A percentile compares a stretch with the other conserved stretches of the same genome.
Evolutionary conservation across 2,888 invertebrate genomes (phyloP).

Genomic region (Cantharis rufa): DNA sequence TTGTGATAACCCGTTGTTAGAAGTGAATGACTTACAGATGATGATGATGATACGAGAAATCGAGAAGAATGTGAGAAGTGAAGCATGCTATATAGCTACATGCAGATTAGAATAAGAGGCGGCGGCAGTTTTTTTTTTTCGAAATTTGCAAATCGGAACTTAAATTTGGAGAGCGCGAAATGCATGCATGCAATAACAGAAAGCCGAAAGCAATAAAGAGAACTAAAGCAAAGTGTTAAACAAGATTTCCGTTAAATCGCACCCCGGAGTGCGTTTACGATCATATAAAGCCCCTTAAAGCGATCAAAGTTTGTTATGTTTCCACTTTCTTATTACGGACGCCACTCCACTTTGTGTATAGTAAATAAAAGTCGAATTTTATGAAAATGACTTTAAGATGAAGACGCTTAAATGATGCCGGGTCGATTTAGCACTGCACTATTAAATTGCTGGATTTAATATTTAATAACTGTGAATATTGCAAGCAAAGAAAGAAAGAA

Average conservation of each 20-base stretch:
- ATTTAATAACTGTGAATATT: neutral
- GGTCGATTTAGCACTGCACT: neutral
- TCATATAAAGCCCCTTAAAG: constrained; percentile 34
- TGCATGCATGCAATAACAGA: constrained; percentile 24
- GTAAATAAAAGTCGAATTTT: neutral
- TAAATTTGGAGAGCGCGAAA: neutral
- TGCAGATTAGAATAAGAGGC: neutral
- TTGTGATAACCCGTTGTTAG: constrained; percentile 27
- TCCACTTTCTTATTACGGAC: constrained; percentile 18
- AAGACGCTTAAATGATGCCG: neutral
- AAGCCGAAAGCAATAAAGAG: constrained; percentile 25
- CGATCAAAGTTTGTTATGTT: constrained; percentile 32
- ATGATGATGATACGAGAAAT: neutral
- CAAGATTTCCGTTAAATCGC: constrained; percentile 28
- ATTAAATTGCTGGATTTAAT: neutral
- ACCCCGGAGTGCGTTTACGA: constrained; percentile 32
- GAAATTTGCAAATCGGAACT: neutral
- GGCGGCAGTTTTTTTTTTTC: neutral
- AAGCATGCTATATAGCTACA: neutral
- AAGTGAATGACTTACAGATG: neutral
- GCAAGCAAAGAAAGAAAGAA: neutral
- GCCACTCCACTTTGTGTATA: neutral
- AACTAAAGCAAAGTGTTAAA: constrained; percentile 32
- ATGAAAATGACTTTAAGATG: neutral
- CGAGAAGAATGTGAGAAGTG: neutral